Evolutionary conservation across 2,113 vertebrate genomes (phyloP), one percentile per base, ranked within the genome.

Genomic region (Taurulus bubalis): DNA sequence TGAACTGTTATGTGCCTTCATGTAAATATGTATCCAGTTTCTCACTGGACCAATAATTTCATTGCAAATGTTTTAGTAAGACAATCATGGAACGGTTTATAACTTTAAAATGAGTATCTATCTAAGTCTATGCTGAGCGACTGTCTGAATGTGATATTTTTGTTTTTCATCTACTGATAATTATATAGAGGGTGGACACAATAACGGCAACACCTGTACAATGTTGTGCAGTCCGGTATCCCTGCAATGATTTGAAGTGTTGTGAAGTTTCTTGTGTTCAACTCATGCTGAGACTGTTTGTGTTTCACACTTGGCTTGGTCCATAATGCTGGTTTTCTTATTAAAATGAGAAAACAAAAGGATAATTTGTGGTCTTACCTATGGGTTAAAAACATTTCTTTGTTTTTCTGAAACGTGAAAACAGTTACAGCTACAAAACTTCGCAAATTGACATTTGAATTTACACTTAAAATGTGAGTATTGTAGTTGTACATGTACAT

Each of bases 351-450:
- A 4, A 8, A 7, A 71, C n/a, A 38, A 26, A 28, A 11, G 32
- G 9, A 20, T 34, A 0, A 45, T 8, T 49, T 20, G 2, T 20
- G 15, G 32, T 70, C 1, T n/a, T 53, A 71, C 36, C 15, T 32
- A 10, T 26, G 24, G 16, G 12, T 64, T 65, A 58, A 0, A 47
- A 66, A 63, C 32, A 58, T 32, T 36, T 65, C 20, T 11, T 15
- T 56, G 8, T 47, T 58, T 38, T 28, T 16, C 14, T 40, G 3
- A 53, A 83, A 63, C 36, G 76, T 80, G 18, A 82, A 71, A 58
- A 59, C 3, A 4, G 60, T 16, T 40, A n/a, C 0, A 4, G 60
- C 22, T 40, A n/a, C 0, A 65, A 71, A 84, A 49, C 10, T 18
- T n/a, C 42, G 8, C 16, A 15, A 49, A 49, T 49, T 6, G 14